phyloP scores from a whole-genome alignment of 2,797 vertebrate species.

The Sebastes iracundus region DNA sequence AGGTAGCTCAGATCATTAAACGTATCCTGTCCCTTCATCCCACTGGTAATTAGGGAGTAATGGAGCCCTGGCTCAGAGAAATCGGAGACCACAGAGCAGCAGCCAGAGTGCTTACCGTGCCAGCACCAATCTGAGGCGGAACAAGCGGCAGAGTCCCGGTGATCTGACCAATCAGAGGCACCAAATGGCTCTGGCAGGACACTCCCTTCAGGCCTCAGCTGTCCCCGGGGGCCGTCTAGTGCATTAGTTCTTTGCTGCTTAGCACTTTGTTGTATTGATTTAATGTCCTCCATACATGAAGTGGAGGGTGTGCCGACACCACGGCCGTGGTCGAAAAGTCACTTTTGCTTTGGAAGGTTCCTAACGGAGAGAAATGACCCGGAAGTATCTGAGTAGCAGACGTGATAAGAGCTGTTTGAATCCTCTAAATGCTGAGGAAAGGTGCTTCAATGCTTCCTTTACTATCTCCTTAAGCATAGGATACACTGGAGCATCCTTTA shows the following conservation, averaged over 20 bases:
- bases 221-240: conserved; percentile 54
- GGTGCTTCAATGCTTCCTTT: no score
- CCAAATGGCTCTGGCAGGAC: conserved; percentile 22
- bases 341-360: no score
- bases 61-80: conserved; percentile 63
- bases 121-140: conserved; percentile 51
- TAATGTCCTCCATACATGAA: conserved; percentile 22
- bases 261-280: conserved; percentile 69
- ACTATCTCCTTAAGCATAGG: no score
- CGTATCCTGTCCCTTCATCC: conserved; percentile 64
- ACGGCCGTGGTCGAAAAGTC: no score
- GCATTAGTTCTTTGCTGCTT: conserved; percentile 56
- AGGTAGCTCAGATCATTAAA: conserved; percentile 60
- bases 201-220: conserved; percentile 20
- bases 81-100: conserved; percentile 51
- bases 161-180: conserved; percentile 53
- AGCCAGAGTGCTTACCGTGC: conserved; percentile 27
- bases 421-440: no score
- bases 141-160: neutral
- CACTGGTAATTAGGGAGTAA: conserved; percentile 71
- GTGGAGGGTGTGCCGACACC: conserved; percentile 5
- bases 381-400: no score
- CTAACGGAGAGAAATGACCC: no score
- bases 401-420: no score
- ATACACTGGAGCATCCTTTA: no score